Base-by-base conservation (phyloP, 1,140 invertebrate genomes). In the Zaprionus kolodkinae region DNA sequence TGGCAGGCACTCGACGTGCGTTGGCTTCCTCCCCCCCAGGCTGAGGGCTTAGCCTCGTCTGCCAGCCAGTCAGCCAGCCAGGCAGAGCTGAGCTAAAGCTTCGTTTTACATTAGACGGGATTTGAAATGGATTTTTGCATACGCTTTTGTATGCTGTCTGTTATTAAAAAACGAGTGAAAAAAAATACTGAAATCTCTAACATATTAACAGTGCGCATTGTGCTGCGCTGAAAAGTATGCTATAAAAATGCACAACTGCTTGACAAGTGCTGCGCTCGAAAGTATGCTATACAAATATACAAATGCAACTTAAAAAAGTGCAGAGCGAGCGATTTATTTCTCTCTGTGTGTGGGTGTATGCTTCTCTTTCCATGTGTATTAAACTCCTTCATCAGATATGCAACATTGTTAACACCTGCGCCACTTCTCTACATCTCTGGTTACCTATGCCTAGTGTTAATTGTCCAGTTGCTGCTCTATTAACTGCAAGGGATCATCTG, bases 1-100 rank as follows among this genome's bases (percentile, higher is more conserved):
- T 87, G 84, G 84, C 84, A 87, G 84, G 77, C 80, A 66, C 70
- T 72, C 67, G 79, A 87, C 84, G 77, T 88, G 83, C 84, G 84
- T 63, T 83, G 79, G 27, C 27, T 30, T 30, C 82, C 79, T 87
- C 76, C 77, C 69, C 12, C 9, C 27, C 30, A 11, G 21, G 7
- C 60, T 33, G 43, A 33, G 17, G 13, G 60, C 68, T 71, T 63
- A 63, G 27, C 38, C 6, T 7, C 10, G 27, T 21, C 35, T 33
- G 56, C 27, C 27, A 30, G 27, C 1, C 27, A 30, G 56, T 3
- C 27, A 30, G 27, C 1, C 27, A 30, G 56, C 35, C 43, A 48
- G 75, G 55, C 63, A 40, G 12, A 40, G 69, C 12, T 55, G 35
- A 33, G 40, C 62, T 76, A 68, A 65, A 69, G 62, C 60, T 69